Base-by-base conservation (phyloP, 1,140 invertebrate genomes). In the Bilobella aurantiaca region DNA sequence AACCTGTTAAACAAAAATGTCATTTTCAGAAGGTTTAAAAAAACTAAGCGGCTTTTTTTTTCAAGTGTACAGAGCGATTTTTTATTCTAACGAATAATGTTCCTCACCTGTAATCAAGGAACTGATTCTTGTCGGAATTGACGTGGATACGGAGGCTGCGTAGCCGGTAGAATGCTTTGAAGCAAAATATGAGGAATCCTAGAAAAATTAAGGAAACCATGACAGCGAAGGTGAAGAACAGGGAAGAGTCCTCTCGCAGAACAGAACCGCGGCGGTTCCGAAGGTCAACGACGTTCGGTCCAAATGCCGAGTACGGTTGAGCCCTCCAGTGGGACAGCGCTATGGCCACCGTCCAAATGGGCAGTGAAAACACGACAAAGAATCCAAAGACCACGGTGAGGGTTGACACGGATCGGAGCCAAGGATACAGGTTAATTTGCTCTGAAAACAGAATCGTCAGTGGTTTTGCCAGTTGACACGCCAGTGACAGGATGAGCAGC, bases 401-500 rank as follows among this genome's bases (percentile, higher is more conserved):
- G 16, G 64, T 58, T 16, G 66, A 66, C 1, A 71, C 70, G 59
- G 62, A 62, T 27, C 49, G 60, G 32, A 71, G 70, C 67, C 66
- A 71, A 5, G 66, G 70, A 27, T 65, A 69, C n/a, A 67, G 23
- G 5, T 69, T 64, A 18, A 58, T 32, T 56, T 65, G 62, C 5
- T 62, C 56, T 34, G 67, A 57, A 5, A 71, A 14, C n/a, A 71
- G 56, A 23, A 71, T 49, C 18, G 53, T 56, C 18, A 71, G 25
- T 1, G 63, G 28, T 29, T 66, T 71, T 27, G 70, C 67, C 61
- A 71, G 34, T 34, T 71, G 67, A 57, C 62, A 65, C 30, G 64
- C 64, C 1, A 71, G 42, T 3, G 64, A 58, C 1, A 64, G 30
- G 23, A 69, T 65, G 14, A 68, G 21, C n/a, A 69, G 34, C 18